Evolutionary conservation across 2,797 vertebrate genomes (phyloP).

Genomic region (Neosalanx taihuensis): DNA sequence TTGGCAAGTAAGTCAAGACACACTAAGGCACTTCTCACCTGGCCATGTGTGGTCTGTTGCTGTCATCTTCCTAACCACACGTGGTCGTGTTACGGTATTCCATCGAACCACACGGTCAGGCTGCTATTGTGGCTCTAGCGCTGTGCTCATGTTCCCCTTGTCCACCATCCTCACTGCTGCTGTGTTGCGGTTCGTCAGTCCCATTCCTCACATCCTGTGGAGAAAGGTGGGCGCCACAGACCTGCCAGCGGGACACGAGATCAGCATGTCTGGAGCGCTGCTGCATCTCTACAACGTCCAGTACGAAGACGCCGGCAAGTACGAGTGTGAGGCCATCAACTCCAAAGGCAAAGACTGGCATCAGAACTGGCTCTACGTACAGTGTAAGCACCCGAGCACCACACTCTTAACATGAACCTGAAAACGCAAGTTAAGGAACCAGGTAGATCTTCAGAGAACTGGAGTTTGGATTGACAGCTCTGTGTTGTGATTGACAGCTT

Average conservation of each 20-base stretch:
- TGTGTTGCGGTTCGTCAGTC: conserved; percentile 65
- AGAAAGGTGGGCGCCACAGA: conserved; percentile 86
- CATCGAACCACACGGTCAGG: no score
- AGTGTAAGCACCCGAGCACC: conserved; percentile 73
- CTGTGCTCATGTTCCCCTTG: background rate
- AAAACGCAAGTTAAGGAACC: no score
- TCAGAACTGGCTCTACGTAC: conserved; percentile 89
- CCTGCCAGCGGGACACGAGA: conserved; percentile 87
- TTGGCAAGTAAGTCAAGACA: conserved; percentile 88
- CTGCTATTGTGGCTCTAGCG: no score
- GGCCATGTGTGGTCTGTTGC: background rate
- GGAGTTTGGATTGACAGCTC: background rate
- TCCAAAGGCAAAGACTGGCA: conserved; percentile 94
- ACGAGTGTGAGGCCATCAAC: conserved; percentile 95
- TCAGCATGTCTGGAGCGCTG: conserved; percentile 88
- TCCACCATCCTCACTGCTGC: background rate
- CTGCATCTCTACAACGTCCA: conserved; percentile 95
- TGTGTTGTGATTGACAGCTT: background rate
- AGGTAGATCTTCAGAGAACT: background rate
- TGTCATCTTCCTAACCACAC: background rate
- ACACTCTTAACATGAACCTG: background rate
- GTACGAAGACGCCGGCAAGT: conserved; percentile 91
- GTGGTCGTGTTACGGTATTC: background rate
- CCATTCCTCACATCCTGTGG: conserved; percentile 94
- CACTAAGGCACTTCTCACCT: background rate